Percentiles rank a stretch among this genome's conserved stretches.
Evolutionary conservation across 2,113 vertebrate species (phyloP).

Genomic region (Scytalopus superciliaris): DNA sequence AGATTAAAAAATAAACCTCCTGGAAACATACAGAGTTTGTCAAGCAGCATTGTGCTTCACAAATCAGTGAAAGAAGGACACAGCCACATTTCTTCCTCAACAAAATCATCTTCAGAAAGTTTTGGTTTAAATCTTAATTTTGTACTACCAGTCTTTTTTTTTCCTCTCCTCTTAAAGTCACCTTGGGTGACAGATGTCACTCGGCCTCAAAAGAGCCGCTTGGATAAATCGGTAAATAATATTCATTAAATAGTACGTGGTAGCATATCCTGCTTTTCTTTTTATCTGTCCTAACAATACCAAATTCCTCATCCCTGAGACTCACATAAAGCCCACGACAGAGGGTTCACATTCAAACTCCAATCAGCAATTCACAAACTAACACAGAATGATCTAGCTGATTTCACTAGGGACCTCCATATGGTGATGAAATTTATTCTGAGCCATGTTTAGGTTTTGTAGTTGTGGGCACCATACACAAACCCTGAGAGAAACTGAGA

Average conservation of each 20-base stretch:
- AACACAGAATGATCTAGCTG: constrained; percentile 57
- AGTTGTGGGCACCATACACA: constrained; percentile 22
- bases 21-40: background rate
- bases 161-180: background rate
- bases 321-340: constrained; percentile 1
- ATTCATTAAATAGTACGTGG: constrained; percentile 16
- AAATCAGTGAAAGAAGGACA: background rate
- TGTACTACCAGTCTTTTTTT: background rate
- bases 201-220: background rate
- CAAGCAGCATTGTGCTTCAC: background rate
- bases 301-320: constrained; percentile 48
- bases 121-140: background rate
- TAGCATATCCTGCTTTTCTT: constrained; percentile 13
- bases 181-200: constrained; percentile 46
- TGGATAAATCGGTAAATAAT: constrained; percentile 16
- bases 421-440: constrained; percentile 68
- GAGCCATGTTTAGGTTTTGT: constrained; percentile 58
- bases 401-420: constrained; percentile 67
- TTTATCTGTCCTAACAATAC: constrained; percentile 27
- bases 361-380: constrained; percentile 53
- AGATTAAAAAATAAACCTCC: background rate
- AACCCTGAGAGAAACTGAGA: background rate
- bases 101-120: background rate
- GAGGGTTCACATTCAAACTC: constrained; percentile 56
- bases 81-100: background rate